Conservation (phyloP, 2,888 invertebrate species). For the Dromius quadrimaculatus region DNA sequence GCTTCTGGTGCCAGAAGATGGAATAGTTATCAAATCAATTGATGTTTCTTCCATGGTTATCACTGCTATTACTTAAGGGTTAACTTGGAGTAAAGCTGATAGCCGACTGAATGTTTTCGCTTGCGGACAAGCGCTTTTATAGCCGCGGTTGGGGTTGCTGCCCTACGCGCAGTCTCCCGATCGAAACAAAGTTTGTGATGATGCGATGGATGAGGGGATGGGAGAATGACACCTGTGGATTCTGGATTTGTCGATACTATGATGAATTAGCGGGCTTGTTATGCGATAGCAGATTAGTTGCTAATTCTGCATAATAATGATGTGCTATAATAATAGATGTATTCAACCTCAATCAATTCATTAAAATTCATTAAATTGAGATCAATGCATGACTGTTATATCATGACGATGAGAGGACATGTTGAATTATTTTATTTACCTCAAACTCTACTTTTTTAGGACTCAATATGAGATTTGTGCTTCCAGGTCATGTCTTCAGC, state of each 20-base stretch:
- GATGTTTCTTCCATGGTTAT: slow-evolving; percentile 51
- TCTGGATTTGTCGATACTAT: not conserved
- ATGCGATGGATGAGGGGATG: not conserved
- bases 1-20: slow-evolving; percentile 61
- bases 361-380: no score
- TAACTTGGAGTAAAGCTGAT: slow-evolving; percentile 1
- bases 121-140: slow-evolving; percentile 30
- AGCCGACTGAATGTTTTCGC: slow-evolving; percentile 23
- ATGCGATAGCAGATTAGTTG: slow-evolving; percentile 25
- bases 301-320: no score
- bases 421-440: no score
- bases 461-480: no score
- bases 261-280: slow-evolving; percentile 12
- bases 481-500: no score
- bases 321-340: no score
- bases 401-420: no score
- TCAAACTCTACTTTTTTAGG: no score
- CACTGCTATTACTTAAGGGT: not conserved
- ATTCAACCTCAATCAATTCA: no score
- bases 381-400: no score
- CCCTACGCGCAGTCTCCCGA: slow-evolving; percentile 38
- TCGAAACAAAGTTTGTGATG: slow-evolving; percentile 24
- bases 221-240: slow-evolving; percentile 18
- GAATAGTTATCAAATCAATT: slow-evolving; percentile 59
- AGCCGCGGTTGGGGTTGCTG: slow-evolving; percentile 43